These are phyloP conservation scores for Ceuthmochares aereus DNA, from an alignment of 2,113 vertebrate genomes.

Conservation along the genomic window DNA sequence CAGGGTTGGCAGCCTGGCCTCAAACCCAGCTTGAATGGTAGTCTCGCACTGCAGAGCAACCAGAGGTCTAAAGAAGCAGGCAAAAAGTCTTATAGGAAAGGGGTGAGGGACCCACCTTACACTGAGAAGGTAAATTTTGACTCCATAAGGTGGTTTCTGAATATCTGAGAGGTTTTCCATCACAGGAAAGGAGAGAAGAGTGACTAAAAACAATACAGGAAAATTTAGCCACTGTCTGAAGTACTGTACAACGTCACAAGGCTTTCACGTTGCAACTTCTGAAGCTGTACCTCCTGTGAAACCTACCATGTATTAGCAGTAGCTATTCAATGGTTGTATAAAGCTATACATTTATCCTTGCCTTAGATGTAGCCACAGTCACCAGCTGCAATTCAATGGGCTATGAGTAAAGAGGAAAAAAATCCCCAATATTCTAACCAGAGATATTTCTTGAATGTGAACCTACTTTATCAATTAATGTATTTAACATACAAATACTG, in stretches of 20 bases:
- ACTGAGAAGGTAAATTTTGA: background rate
- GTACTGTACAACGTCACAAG: background rate
- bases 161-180: background rate
- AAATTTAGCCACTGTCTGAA: background rate
- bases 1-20: background rate
- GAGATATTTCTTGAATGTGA: conserved; percentile 8
- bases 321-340: background rate
- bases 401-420: conserved; percentile 32
- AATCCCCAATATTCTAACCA: background rate
- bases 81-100: background rate
- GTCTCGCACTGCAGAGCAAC: background rate
- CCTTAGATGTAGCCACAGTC: conserved; percentile 8
- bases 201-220: background rate
- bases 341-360: conserved; percentile 8
- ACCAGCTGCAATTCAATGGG: conserved; percentile 9
- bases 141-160: background rate
- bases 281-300: background rate
- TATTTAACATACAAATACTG: conserved; percentile 52
- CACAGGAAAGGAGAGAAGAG: background rate
- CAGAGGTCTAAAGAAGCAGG: background rate
- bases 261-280: background rate
- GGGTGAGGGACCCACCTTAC: background rate
- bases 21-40: background rate
- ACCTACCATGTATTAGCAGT: background rate
- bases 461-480: conserved; percentile 43